Base-by-base conservation (phyloP, 2,797 vertebrate species). In the Borostomias antarcticus region DNA sequence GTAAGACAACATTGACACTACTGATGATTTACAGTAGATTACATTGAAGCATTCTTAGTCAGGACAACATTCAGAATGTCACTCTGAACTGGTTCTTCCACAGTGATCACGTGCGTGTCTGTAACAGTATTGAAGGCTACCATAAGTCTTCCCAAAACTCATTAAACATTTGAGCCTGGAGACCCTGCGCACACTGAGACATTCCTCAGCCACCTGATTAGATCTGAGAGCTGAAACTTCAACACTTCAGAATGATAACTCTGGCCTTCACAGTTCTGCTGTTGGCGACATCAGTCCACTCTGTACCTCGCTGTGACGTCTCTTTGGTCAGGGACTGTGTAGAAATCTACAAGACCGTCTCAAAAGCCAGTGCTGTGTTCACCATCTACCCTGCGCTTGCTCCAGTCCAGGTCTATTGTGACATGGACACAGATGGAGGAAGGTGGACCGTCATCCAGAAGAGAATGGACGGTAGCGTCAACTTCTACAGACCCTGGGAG, bases 361-460 rank as follows among this genome's bases (percentile, higher is more conserved):
- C 75, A 3, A 82, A 74, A n/a, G 0, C 26, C 0, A 85, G 84
- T 0, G 90, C 87, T 0, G 83, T 89, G 30, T 88, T 90, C 48
- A 80, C 87, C 33, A 89, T 91, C 57, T 89, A 85, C 60, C 89
- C 89, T 15, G 79, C 85, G 52, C 69, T 69, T 0, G 64, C 76
- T 30, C 86, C 89, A 0, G 84, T 88, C 45, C 80, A 88, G 0
- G 89, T 89, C 52, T 90, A 86, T 77, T 90, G 90, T n/a, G 88
- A 91, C 68, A 91, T 91, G 90, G 86, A 25, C 69, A 89, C 86
- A 0, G 84, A 84, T 0, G 80, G 81, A 0, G 85, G 88, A 4
- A 85, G 78, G 70, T 91, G 90, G 90, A 91, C 90, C 52, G 88
- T 90, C 68, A 87, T 91, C 77, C 90, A 91, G 78, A 90, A 87